Evolutionary conservation across 2,888 invertebrate genomes (phyloP).

Genomic region (Saturnia pavonia): DNA sequence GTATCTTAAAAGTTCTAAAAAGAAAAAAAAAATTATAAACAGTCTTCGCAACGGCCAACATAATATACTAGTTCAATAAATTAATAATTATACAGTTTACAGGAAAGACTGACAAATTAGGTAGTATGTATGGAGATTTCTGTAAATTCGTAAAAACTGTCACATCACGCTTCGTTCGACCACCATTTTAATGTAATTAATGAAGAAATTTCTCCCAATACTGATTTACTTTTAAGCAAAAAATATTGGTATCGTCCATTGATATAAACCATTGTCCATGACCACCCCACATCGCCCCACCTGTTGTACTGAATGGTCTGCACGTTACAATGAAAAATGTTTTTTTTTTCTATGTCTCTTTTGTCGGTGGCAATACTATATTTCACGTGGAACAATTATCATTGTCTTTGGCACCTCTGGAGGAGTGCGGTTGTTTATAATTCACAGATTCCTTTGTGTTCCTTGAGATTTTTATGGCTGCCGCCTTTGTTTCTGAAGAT

Average conservation of each 20-base stretch:
- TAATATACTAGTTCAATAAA: too few species aligned
- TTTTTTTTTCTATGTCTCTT: slow-evolving; percentile 68
- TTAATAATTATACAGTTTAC: not conserved
- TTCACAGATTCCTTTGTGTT: slow-evolving; percentile 38
- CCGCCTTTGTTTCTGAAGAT: slow-evolving; percentile 38
- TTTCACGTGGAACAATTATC: slow-evolving; percentile 80
- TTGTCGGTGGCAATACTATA: slow-evolving; percentile 80
- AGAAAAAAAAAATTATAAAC: too few species aligned
- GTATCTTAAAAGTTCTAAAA: too few species aligned
- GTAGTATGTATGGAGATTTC: not conserved
- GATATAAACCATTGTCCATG: slow-evolving; percentile 73
- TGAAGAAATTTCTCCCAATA: slow-evolving; percentile 58
- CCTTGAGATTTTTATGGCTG: slow-evolving; percentile 41
- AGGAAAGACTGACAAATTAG: not conserved
- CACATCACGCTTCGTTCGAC: slow-evolving; percentile 44
- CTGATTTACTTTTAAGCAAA: slow-evolving; percentile 58
- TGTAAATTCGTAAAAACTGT: slow-evolving; percentile 13
- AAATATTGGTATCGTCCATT: slow-evolving; percentile 73
- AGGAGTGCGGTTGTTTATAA: slow-evolving; percentile 44
- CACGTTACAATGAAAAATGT: slow-evolving; percentile 74
- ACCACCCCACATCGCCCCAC: slow-evolving; percentile 72
- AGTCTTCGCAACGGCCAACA: too few species aligned
- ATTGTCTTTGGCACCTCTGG: slow-evolving; percentile 79
- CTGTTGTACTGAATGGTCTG: slow-evolving; percentile 73
- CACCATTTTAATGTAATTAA: slow-evolving; percentile 63